Base-by-base conservation (phyloP, 2,888 invertebrate species). In the Cerastis leucographa region DNA sequence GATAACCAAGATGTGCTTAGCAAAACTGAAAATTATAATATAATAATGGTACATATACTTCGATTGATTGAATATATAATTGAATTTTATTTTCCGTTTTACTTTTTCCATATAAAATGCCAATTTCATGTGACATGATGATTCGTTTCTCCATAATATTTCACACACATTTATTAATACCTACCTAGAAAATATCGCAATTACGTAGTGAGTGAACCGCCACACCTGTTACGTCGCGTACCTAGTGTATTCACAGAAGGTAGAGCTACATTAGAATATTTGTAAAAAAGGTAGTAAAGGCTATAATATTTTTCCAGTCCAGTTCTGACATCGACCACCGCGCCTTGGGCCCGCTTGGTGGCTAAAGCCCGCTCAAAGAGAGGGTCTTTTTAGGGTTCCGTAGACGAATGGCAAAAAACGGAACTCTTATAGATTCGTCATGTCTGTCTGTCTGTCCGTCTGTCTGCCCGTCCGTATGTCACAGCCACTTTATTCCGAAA, bases 171-270 rank as follows among this genome's bases (percentile, higher is more conserved):
- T 7, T 62, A 29, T 44, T 44, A 29, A 3, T 29, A 59, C 9
- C 14, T 78, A 42, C 9, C 14, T 78, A 42, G 65, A 71, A 56
- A 78, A 71, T 78, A 59, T 71, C 42, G 22, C n/a, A 49, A 71
- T 71, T 25, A 54, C 49, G n/a, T 65, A 44, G 42, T 49, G 42
- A 49, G 42, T 71, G 71, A 78, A 78, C 8, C 22, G n/a, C 29
- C 46, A 25, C 78, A 78, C 76, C 77, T 77, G 77, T 54, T 70
- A 29, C n/a, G 29, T 59, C n/a, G 42, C 40, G 76, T 65, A 65
- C 14, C 19, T 29, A 11, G n/a, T 54, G 54, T 64, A 19, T 44
- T n/a, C 51, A 49, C 11, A 46, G 44, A 6, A 12, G 14, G 61
- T 35, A 61, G 19, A 29, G 35, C 35, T 8, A 25, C 25, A 44